Percentiles rank a stretch among this genome's conserved stretches.
phyloP scores from a whole-genome alignment of 2,888 invertebrate genomes.

The Aquatica leii region DNA sequence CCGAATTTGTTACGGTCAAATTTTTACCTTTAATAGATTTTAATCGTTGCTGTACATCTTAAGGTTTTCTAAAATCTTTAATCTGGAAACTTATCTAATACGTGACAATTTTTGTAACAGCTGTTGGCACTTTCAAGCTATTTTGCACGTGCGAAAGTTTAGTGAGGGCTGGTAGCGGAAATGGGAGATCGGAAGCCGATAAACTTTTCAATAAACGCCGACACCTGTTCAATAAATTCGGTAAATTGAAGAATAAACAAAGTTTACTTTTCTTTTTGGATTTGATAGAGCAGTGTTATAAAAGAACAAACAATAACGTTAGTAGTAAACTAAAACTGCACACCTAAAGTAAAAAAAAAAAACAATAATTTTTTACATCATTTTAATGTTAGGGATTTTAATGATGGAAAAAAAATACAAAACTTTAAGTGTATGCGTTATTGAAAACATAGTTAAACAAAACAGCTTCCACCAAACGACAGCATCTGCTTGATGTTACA shows the following conservation, averaged over 20 bases:
- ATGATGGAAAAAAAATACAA: slow-evolving; percentile 3
- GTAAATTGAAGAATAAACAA: slow-evolving; percentile 51
- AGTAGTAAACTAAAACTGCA: neutral
- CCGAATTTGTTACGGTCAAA: too few species aligned
- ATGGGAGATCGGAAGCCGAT: slow-evolving; percentile 43
- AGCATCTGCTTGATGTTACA: too few species aligned
- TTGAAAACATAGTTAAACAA: too few species aligned
- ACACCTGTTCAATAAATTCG: slow-evolving; percentile 52
- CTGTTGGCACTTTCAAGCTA: slow-evolving; percentile 29
- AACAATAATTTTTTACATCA: neutral
- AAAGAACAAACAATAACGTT: slow-evolving; percentile 14
- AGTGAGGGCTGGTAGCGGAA: slow-evolving; percentile 36
- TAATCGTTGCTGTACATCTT: neutral
- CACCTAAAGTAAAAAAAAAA: neutral
- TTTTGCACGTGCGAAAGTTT: slow-evolving; percentile 35
- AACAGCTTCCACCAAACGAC: too few species aligned
- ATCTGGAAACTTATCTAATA: slow-evolving; percentile 33
- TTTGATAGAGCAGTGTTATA: slow-evolving; percentile 12
- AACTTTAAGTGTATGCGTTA: neutral
- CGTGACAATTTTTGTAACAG: slow-evolving; percentile 33
- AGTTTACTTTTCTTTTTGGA: slow-evolving; percentile 22
- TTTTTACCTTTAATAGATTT: neutral
- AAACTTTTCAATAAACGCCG: slow-evolving; percentile 51
- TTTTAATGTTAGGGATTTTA: neutral
- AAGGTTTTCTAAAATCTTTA: slow-evolving; percentile 24